Conservation (phyloP, 2,888 invertebrate genomes). For the Melinaea marsaeus region DNA sequence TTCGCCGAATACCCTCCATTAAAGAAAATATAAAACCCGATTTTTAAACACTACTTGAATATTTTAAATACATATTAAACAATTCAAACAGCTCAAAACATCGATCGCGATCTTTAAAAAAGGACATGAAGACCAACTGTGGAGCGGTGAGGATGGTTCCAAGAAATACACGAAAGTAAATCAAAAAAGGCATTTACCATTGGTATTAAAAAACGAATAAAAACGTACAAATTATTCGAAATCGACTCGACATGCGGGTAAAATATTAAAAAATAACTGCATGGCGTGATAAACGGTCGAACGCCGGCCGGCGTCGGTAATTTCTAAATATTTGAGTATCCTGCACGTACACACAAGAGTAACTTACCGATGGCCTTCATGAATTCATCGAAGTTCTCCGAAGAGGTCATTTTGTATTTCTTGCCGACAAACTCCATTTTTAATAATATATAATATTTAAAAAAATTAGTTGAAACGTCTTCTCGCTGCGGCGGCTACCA, state of each 20-base stretch:
- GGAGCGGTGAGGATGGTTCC: too few relatives aligned
- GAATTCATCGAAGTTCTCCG: conserved; percentile 93
- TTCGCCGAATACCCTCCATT: too few relatives aligned
- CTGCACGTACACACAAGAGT: conserved; percentile 33
- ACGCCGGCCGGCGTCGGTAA: conserved; percentile 56
- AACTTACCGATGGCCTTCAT: conserved; percentile 91
- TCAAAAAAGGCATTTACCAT: too few relatives aligned
- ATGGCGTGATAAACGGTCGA: conserved; percentile 31
- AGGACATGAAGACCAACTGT: too few relatives aligned
- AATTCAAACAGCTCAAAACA: too few relatives aligned
- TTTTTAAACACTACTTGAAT: too few relatives aligned
- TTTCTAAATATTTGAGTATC: conserved; percentile 35
- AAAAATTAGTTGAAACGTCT: conserved; percentile 36
- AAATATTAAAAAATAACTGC: conserved; percentile 23
- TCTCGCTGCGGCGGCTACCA: conserved; percentile 47
- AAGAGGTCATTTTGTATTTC: conserved; percentile 87
- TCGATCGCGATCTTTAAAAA: too few relatives aligned
- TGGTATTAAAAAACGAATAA: neutral
- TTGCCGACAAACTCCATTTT: conserved; percentile 80
- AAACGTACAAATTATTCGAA: neutral
- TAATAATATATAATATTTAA: conserved; percentile 32
- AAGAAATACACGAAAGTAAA: too few relatives aligned
- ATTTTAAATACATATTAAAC: too few relatives aligned
- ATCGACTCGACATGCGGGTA: conserved; percentile 13
- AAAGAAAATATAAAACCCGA: too few relatives aligned